Evolutionary conservation across 1,140 invertebrate species (phyloP), one percentile per base, ranked within the genome.

Genomic region (Meloidogyne hapla): DNA sequence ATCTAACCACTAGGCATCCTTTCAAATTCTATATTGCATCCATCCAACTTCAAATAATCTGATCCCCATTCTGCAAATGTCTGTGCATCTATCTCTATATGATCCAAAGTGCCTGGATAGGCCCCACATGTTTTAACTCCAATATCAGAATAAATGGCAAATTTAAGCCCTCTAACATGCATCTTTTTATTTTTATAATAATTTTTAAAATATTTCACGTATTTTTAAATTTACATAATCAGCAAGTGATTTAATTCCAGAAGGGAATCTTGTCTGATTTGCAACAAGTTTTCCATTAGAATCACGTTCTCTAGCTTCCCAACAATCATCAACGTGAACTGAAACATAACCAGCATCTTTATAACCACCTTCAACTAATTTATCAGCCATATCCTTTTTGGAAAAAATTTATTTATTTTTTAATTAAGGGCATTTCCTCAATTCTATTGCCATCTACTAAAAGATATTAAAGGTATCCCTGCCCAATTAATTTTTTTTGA

Each of bases 81-180:
- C 38, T 92, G 88, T 0, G 94, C 94, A 89, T 97, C 95, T 82
- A 89, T 89, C 84, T 93, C 90, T 83, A 96, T 89, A 88, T 93
- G 91, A 3, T 93, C 93, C 65, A 95, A 89, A 76, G 94, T 92
- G 48, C 95, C 95, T 15, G 95, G 95, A 88, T 95, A 98, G 9
- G 94, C 94, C 13, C 81, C 90, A 86, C 95, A 98, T 0, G 95
- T 98, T 84, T 92, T 92, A 81, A 92, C 94, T 2, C 96, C 96
- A 89, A 92, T 96, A 87, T 98, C 94, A 88, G 96, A 94, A 87
- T 98, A 98, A 76, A 98, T 96, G 21, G 95, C 95, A 85, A 98
- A 94, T 88, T 96, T 97, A 2, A 98, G 89, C 63, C 93, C 94
- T 89, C 93, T 93, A 9, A 91, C 91, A 89, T 98, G 95, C 80